These are phyloP conservation scores for Xiphorhynchus elegans DNA, from an alignment of 2,113 vertebrate species.

Conservation along the genomic window DNA sequence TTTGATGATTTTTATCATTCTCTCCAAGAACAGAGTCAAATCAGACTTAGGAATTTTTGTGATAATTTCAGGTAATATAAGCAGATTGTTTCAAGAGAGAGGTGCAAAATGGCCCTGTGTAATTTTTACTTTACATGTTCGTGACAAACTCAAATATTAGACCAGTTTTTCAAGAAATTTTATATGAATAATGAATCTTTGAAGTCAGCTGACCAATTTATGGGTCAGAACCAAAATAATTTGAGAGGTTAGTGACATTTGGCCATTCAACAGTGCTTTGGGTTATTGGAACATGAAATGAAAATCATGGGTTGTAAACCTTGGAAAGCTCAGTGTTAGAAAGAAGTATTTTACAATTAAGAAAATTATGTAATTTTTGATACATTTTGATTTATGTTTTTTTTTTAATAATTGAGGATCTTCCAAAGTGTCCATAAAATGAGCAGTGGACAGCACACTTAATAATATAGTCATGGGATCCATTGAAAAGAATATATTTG, in stretches of 20 bases:
- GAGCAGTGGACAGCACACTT: neutral
- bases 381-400: neutral
- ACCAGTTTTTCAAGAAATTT: neutral
- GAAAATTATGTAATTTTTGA: neutral
- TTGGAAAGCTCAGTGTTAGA: neutral
- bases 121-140: neutral
- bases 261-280: neutral
- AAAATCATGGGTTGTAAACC: neutral
- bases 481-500: neutral
- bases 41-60: neutral
- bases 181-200: neutral
- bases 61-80: neutral
- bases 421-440: neutral
- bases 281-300: neutral
- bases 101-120: neutral
- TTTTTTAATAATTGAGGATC: neutral
- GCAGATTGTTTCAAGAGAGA: neutral
- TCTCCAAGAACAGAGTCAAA: neutral
- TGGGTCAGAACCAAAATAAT: neutral
- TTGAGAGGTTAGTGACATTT: neutral
- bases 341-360: neutral
- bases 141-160: neutral
- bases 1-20: neutral
- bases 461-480: neutral
- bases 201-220: neutral